Evolutionary conservation across 2,888 invertebrate genomes (phyloP), one percentile per base, ranked within the genome.

Genomic region (Orgyia antiqua): DNA sequence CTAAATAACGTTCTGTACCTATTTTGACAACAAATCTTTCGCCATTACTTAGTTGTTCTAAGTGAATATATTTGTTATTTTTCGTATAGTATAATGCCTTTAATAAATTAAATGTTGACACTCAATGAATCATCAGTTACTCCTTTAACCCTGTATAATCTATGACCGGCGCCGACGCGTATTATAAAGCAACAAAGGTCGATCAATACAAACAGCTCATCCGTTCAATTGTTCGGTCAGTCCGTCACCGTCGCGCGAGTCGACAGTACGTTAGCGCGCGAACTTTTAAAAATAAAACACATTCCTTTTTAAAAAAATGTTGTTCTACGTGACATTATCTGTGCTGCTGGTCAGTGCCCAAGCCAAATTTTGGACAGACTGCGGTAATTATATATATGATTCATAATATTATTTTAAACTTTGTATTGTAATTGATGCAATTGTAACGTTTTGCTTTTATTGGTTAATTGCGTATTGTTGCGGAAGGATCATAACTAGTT

Each of bases 291-390:
- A 35, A 36, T 34, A 12, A 23, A 30, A 39, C 35, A 31, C 26
- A 25, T 33, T 33, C 33, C 27, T 41, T 21, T 10, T 20, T 9
- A 4, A 4, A n/a, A 13, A 62, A 57, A 83, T 83, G 82, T 74
- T 79, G 62, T 69, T 70, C 45, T 58, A 58, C 43, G 34, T 76
- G 40, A 53, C 63, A 25, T 42, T 72, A 31, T 15, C 15, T 4
- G 64, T 80, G 46, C 51, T 80, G 3, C 53, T 80, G 42, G 72
- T 70, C 45, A 67, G 75, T 69, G 71, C 65, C 5, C 67, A 84
- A 36, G 84, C 78, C 2, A 83, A 83, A 37, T 82, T 79, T 59
- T 83, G 77, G 62, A 68, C 62, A 37, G 84, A 86, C 53, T 86
- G 84, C 39, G 84, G 84, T 86, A 71, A 59, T 44, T 65, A 46